phyloP scores from a whole-genome alignment of 2,797 vertebrate genomes.

The Myotis daubentonii region DNA sequence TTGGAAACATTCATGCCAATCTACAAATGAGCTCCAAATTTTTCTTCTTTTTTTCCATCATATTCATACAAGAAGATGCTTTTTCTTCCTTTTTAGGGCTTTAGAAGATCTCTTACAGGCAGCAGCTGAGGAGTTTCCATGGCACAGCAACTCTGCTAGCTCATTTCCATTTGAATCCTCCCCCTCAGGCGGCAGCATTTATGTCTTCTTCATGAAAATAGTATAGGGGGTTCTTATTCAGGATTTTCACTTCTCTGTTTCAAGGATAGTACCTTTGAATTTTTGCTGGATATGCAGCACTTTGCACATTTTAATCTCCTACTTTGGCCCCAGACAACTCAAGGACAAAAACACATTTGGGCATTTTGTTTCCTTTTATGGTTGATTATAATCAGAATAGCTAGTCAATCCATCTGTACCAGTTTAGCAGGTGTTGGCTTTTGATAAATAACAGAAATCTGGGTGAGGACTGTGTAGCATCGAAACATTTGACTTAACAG shows the following conservation, averaged over 20 bases:
- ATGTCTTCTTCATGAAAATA: constrained; percentile 37
- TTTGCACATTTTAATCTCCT: background rate
- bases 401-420: background rate
- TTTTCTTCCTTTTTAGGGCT: constrained; percentile 61
- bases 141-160: background rate
- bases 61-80: constrained; percentile 1
- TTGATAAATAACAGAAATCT: constrained; percentile 46
- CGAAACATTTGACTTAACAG: constrained; percentile 28
- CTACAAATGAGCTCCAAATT: constrained; percentile 16
- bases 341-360: constrained; percentile 34
- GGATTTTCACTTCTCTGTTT: constrained; percentile 25
- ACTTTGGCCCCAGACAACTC: background rate
- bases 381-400: constrained; percentile 28
- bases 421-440: background rate
- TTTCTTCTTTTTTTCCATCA: background rate
- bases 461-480: background rate
- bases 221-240: background rate
- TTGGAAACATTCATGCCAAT: background rate
- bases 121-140: constrained; percentile 43
- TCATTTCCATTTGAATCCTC: constrained; percentile 47
- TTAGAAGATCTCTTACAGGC: constrained; percentile 47
- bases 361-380: constrained; percentile 29
- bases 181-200: constrained; percentile 30
- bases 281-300: background rate
- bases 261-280: constrained; percentile 24